phyloP scores from a whole-genome alignment of 2,888 invertebrate species.

The Tachina lurida region DNA sequence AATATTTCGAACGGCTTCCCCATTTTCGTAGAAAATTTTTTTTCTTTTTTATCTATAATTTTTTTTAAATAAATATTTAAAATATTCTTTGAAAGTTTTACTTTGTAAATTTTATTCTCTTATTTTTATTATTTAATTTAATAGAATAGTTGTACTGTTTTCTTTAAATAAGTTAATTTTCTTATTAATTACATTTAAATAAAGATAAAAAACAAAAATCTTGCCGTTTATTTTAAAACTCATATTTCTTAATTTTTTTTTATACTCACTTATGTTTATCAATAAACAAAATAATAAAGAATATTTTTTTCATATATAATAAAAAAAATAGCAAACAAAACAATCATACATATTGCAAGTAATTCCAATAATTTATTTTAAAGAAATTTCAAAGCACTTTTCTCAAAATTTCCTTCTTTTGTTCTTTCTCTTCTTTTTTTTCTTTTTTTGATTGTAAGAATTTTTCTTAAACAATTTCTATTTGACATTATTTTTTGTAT shows the following conservation, averaged over 20 bases:
- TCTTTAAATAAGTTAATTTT: slow-evolving; percentile 49
- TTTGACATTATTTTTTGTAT: slow-evolving; percentile 51
- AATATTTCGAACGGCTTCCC: slow-evolving; percentile 69
- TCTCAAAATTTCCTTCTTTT: slow-evolving; percentile 12
- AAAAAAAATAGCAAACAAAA: slow-evolving; percentile 30
- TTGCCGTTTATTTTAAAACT: slow-evolving; percentile 67
- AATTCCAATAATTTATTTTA: slow-evolving; percentile 23
- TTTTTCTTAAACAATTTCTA: slow-evolving; percentile 47
- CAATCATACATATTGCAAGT: neutral
- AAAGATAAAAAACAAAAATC: slow-evolving; percentile 58
- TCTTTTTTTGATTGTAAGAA: slow-evolving; percentile 17
- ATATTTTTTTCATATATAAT: slow-evolving; percentile 1
- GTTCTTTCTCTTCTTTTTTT: slow-evolving; percentile 22
- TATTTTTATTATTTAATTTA: slow-evolving; percentile 31
- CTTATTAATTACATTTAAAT: slow-evolving; percentile 48
- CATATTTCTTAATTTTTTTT: slow-evolving; percentile 32
- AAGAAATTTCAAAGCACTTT: slow-evolving; percentile 32
- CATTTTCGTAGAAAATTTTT: slow-evolving; percentile 70
- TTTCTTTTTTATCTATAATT: slow-evolving; percentile 22
- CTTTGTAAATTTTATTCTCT: slow-evolving; percentile 48
- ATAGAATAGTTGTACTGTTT: slow-evolving; percentile 45
- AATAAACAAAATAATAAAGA: slow-evolving; percentile 5
- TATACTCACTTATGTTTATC: neutral
- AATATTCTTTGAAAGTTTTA: slow-evolving; percentile 44
- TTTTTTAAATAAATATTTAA: slow-evolving; percentile 33